A percentile compares a stretch with the other conserved stretches of the same genome.
Conservation (phyloP, 2,113 vertebrate genomes). For the Mormyrus lacerda region DNA sequence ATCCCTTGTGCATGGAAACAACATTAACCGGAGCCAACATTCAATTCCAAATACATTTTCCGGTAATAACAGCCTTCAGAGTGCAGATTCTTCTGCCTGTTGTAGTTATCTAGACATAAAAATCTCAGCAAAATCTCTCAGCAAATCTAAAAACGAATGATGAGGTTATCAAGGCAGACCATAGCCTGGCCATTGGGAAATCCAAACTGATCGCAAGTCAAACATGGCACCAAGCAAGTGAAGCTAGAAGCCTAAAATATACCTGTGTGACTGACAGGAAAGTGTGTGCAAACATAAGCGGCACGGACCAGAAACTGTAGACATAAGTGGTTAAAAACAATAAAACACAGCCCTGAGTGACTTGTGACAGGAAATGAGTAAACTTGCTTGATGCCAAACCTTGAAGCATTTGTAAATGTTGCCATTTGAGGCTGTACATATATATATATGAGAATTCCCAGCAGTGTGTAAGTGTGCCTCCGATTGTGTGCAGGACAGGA, state of each 20-base stretch:
- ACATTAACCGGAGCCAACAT: background rate
- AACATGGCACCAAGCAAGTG: background rate
- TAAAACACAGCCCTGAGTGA: background rate
- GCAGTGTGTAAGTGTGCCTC: background rate
- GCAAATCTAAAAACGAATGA: background rate
- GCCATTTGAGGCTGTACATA: background rate
- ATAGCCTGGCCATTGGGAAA: background rate
- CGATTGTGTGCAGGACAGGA: background rate
- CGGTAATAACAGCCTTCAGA: background rate
- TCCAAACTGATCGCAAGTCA: background rate
- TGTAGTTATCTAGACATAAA: background rate
- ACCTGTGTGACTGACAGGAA: background rate
- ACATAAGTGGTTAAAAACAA: background rate
- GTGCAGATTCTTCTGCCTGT: background rate
- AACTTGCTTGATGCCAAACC: background rate
- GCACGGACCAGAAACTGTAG: background rate
- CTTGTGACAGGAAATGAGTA: background rate
- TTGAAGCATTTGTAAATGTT: background rate
- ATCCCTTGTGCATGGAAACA: background rate
- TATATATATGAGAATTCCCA: background rate
- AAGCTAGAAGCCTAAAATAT: background rate
- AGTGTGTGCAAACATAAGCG: background rate
- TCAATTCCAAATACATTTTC: background rate
- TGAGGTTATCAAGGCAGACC: background rate
- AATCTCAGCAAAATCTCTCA: background rate